phyloP scores from a whole-genome alignment of 2,888 invertebrate genomes.

The Auanema sp. region DNA sequence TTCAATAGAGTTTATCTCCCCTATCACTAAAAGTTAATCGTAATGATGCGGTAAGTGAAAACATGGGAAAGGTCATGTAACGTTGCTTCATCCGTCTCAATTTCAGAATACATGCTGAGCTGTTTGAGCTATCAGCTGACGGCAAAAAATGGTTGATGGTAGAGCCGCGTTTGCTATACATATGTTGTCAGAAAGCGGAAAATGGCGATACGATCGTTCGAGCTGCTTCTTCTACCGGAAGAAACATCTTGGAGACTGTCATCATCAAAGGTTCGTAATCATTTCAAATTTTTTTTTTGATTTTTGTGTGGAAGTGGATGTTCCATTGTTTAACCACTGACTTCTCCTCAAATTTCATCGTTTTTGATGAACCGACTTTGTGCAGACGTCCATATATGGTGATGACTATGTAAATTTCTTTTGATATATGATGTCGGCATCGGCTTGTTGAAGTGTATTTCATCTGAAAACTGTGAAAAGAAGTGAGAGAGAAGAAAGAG shows the following conservation, averaged over 20 bases:
- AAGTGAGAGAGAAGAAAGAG: too few species aligned
- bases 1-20: too few species aligned
- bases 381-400: too few species aligned
- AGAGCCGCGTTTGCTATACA: slow-evolving; percentile 22
- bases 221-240: slow-evolving; percentile 18
- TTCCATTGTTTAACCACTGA: too few species aligned
- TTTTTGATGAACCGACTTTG: too few species aligned
- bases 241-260: slow-evolving; percentile 16
- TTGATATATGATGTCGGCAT: too few species aligned
- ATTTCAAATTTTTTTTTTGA: neutral
- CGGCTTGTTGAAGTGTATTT: too few species aligned
- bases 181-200: slow-evolving; percentile 9
- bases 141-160: slow-evolving; percentile 20
- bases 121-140: slow-evolving; percentile 21
- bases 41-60: neutral
- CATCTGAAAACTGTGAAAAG: too few species aligned
- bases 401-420: too few species aligned
- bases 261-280: slow-evolving; percentile 16
- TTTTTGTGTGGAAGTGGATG: neutral
- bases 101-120: slow-evolving; percentile 25
- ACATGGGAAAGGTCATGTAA: too few species aligned
- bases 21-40: neutral
- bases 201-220: slow-evolving; percentile 12
- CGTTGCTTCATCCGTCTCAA: too few species aligned
- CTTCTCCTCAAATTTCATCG: too few species aligned